Conservation (phyloP, 1,140 invertebrate species). For the Calephelis nemesis region DNA sequence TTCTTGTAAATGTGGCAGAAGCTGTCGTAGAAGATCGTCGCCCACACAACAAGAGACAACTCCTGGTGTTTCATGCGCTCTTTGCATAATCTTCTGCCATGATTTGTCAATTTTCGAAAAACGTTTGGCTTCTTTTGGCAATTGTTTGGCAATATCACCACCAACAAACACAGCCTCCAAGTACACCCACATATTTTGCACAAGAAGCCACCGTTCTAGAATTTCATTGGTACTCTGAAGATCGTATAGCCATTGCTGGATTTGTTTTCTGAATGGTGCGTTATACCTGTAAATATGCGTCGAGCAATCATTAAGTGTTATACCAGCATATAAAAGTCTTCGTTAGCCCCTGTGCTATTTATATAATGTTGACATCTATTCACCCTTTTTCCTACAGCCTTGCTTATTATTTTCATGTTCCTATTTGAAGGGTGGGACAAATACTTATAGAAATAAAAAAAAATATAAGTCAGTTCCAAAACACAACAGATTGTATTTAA, state of each 20-base stretch:
- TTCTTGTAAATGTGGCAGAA: slow-evolving; percentile 97
- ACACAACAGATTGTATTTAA: too few relatives aligned
- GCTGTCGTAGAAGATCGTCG: slow-evolving; percentile 94
- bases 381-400: too few relatives aligned
- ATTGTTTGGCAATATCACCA: slow-evolving; percentile 97
- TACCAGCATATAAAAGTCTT: too few relatives aligned
- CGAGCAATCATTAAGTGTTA: too few relatives aligned
- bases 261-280: slow-evolving; percentile 96
- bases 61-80: slow-evolving; percentile 95
- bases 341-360: too few relatives aligned
- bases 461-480: too few relatives aligned
- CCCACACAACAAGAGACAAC: slow-evolving; percentile 97
- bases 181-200: slow-evolving; percentile 99
- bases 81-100: slow-evolving; percentile 98
- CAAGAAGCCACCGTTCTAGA: slow-evolving; percentile 96
- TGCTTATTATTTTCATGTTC: too few relatives aligned
- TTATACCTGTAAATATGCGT: slow-evolving; percentile 87
- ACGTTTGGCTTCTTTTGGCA: slow-evolving; percentile 95
- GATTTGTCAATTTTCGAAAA: slow-evolving; percentile 99
- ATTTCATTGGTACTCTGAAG: slow-evolving; percentile 98
- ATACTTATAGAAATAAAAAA: too few relatives aligned
- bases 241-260: slow-evolving; percentile 97
- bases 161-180: slow-evolving; percentile 98
- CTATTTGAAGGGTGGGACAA: too few relatives aligned
- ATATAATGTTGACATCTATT: too few relatives aligned